These are phyloP conservation scores for Oreohelix idahoensis DNA, from an alignment of 1,140 invertebrate species.

Conservation along the genomic window DNA sequence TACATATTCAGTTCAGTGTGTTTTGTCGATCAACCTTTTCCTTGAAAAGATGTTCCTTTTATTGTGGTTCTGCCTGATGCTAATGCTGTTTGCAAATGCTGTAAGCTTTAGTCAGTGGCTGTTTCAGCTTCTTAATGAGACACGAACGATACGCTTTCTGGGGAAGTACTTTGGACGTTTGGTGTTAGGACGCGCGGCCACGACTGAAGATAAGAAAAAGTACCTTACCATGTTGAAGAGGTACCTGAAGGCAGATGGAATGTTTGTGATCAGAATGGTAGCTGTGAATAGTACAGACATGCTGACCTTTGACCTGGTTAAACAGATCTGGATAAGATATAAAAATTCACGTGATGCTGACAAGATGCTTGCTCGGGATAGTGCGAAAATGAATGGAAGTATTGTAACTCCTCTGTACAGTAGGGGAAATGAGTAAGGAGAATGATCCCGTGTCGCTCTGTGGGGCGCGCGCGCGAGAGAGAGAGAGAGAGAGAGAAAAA, in stretches of 20 bases:
- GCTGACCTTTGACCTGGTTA: not conserved
- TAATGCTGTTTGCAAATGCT: not conserved
- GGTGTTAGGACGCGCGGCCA: not conserved
- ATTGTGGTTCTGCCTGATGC: not conserved
- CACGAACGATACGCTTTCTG: not conserved
- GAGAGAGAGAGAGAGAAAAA: no score
- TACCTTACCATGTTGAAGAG: not conserved
- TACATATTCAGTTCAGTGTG: slow-evolving; percentile 70
- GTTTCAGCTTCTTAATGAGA: not conserved
- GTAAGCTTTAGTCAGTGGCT: not conserved
- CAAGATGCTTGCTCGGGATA: not conserved
- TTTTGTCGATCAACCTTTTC: slow-evolving; percentile 74
- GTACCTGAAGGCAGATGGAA: not conserved
- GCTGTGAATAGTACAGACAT: not conserved
- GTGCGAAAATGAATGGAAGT: not conserved
- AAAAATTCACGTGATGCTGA: not conserved
- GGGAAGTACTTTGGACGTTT: not conserved
- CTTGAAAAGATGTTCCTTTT: slow-evolving; percentile 71
- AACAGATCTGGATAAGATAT: slow-evolving; percentile 1
- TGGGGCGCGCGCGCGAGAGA: no score
- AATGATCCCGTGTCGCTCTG: no score
- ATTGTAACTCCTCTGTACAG: not conserved
- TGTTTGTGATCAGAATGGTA: slow-evolving; percentile 19
- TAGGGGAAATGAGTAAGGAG: not conserved
- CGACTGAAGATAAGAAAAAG: not conserved